These are phyloP conservation scores for Tribolium freemani DNA, from an alignment of 2,888 invertebrate species.

Conservation along the genomic window DNA sequence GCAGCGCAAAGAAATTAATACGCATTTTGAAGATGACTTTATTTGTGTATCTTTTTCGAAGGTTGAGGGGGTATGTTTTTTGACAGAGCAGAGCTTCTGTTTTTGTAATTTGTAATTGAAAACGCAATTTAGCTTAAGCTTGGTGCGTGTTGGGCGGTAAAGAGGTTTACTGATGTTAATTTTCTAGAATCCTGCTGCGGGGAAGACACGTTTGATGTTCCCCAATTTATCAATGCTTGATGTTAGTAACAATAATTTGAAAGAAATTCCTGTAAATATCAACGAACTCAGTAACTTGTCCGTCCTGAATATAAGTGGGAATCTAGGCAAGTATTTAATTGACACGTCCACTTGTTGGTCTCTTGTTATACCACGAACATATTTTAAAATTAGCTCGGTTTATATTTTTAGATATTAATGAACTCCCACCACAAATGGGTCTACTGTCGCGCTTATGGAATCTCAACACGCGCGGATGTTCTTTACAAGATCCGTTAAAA, in stretches of 20 bases:
- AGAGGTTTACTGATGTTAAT: constrained; percentile 14
- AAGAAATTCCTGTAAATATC: constrained; percentile 85
- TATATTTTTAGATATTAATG: constrained; percentile 77
- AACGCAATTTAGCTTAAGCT: constrained; percentile 4
- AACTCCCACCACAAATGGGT: constrained; percentile 96
- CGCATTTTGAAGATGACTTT: constrained; percentile 44
- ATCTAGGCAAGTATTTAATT: constrained; percentile 71
- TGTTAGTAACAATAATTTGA: constrained; percentile 88
- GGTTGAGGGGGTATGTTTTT: constrained; percentile 25
- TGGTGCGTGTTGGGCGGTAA: neutral
- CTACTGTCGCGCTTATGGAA: constrained; percentile 96
- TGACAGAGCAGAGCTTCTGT: constrained; percentile 7
- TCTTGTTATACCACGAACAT: neutral
- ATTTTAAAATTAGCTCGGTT: constrained; percentile 20
- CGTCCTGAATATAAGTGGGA: constrained; percentile 94
- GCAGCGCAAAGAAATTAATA: constrained; percentile 41
- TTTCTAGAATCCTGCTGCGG: constrained; percentile 68
- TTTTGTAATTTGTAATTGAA: neutral
- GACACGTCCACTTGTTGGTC: neutral
- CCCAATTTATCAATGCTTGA: constrained; percentile 96
- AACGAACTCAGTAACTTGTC: constrained; percentile 89
- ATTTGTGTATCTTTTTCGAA: constrained; percentile 39
- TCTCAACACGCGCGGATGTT: constrained; percentile 91
- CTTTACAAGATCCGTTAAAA: constrained; percentile 87
- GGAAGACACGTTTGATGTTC: constrained; percentile 83